phyloP scores from a whole-genome alignment of 2,797 vertebrate genomes.

The Iguana delicatissima region DNA sequence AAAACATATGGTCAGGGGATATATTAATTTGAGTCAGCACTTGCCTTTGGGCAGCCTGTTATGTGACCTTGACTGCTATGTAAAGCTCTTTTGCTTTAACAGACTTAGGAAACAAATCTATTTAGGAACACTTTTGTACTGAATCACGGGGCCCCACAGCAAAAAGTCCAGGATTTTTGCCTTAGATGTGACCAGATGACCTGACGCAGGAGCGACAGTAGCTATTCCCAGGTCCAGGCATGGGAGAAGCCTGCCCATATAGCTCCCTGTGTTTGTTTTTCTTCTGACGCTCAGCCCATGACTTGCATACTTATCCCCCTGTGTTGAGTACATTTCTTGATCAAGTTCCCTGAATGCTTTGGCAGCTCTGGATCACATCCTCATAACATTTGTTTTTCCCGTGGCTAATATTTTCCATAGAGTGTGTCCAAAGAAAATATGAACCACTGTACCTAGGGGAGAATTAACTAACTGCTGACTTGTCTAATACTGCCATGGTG shows the following conservation, averaged over 20 bases:
- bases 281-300: neutral
- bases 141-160: neutral
- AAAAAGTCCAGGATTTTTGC: neutral
- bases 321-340: neutral
- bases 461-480: neutral
- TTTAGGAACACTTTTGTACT: neutral
- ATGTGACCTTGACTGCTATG: neutral
- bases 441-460: neutral
- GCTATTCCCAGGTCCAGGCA: conserved; percentile 16
- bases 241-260: neutral
- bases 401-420: conserved; percentile 67
- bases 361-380: rapidly evolving
- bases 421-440: conserved; percentile 46
- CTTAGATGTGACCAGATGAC: neutral
- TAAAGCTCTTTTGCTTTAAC: neutral
- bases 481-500: neutral
- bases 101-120: neutral
- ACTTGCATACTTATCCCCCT: conserved; percentile 44
- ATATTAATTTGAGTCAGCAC: neutral
- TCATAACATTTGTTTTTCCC: conserved; percentile 15
- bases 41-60: neutral
- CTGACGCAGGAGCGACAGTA: conserved; percentile 9
- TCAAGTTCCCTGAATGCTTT: conserved; percentile 15
- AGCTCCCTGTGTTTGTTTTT: rapidly evolving
- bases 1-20: neutral